Percentiles rank a stretch among this genome's conserved stretches.
Conservation (phyloP, 1,140 invertebrate genomes). For the Calephelis nemesis region DNA sequence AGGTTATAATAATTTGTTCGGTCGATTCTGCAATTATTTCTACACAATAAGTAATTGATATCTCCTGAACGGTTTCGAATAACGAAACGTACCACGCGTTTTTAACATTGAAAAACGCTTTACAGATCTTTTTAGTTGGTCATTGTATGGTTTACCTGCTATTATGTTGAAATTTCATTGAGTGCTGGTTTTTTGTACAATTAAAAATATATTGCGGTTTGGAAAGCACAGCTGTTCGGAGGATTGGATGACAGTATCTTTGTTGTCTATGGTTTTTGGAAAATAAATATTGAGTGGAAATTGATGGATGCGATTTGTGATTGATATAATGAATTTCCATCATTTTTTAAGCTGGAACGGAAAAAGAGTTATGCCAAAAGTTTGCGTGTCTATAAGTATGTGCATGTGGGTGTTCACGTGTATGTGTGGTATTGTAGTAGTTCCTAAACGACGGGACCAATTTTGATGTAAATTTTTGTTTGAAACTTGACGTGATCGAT, state of each 20-base stretch:
- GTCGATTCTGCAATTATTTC: constrained; percentile 57
- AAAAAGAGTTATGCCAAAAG: too few species aligned
- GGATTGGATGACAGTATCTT: constrained; percentile 59
- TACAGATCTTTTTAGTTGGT: constrained; percentile 39
- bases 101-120: constrained; percentile 24
- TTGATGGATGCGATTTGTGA: constrained; percentile 13
- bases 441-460: too few species aligned
- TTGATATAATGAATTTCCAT: too few species aligned
- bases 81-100: constrained; percentile 35
- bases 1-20: constrained; percentile 55
- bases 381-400: too few species aligned
- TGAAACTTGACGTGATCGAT: too few species aligned
- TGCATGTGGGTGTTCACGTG: too few species aligned
- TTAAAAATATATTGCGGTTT: constrained; percentile 50
- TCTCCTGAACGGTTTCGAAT: constrained; percentile 55
- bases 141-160: constrained; percentile 53
- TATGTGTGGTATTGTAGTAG: too few species aligned
- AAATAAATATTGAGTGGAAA: constrained; percentile 22
- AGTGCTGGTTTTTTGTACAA: constrained; percentile 56
- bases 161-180: constrained; percentile 55
- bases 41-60: constrained; percentile 65
- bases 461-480: too few species aligned
- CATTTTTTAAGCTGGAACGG: too few species aligned
- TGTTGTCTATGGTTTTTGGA: constrained; percentile 40
- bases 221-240: constrained; percentile 38